These are phyloP conservation scores for Drosophila murphyi DNA, from an alignment of 1,140 invertebrate species.

Conservation along the genomic window DNA sequence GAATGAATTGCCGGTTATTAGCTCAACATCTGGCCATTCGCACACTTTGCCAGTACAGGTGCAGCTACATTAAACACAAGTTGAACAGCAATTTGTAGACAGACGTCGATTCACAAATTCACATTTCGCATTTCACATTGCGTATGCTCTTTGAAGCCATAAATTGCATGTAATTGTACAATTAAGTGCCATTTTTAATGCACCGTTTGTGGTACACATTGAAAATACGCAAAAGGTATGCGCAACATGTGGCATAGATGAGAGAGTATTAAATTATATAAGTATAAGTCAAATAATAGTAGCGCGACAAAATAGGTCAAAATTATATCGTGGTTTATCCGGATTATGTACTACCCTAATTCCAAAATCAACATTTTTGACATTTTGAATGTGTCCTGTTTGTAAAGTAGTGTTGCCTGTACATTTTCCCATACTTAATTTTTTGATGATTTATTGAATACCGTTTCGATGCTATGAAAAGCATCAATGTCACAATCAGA, in stretches of 20 bases:
- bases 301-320: no score
- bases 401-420: no score
- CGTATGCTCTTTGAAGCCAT: constrained; percentile 68
- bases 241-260: constrained; percentile 15
- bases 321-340: no score
- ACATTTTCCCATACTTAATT: no score
- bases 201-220: background rate
- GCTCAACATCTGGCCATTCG: constrained; percentile 19
- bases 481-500: no score
- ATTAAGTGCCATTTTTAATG: constrained; percentile 52
- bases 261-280: no score
- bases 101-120: constrained; percentile 44
- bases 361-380: no score
- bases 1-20: constrained; percentile 1
- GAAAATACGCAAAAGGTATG: background rate
- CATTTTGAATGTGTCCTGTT: no score
- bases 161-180: constrained; percentile 72
- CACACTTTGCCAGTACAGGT: background rate
- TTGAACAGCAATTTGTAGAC: constrained; percentile 26
- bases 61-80: constrained; percentile 21
- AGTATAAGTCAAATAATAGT: no score
- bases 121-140: constrained; percentile 55
- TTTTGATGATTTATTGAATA: no score
- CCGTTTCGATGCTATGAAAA: no score
- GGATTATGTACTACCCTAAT: no score